These are phyloP conservation scores for Digitonthophagus gazella DNA, from an alignment of 2,888 invertebrate species.

Conservation along the genomic window DNA sequence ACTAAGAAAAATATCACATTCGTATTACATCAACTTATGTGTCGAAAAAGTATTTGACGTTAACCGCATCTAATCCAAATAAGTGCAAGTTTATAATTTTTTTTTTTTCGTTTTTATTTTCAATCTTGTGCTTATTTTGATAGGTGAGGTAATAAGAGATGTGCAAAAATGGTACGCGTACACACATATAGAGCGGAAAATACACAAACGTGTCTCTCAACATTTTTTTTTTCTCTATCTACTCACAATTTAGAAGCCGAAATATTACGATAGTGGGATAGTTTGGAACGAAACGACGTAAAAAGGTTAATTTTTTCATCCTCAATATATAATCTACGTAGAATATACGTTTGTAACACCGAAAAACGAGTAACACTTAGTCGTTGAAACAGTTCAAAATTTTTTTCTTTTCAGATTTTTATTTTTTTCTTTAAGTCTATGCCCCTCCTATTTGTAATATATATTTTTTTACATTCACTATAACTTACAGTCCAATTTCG, in stretches of 20 bases:
- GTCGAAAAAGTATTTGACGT: not conserved
- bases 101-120: not conserved
- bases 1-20: conserved; percentile 26
- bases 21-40: conserved; percentile 21
- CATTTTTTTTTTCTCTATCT: not conserved
- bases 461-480: conserved; percentile 19
- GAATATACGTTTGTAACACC: conserved; percentile 29
- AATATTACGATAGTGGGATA: not conserved
- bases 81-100: too few relatives aligned
- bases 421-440: conserved; percentile 45
- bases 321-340: conserved; percentile 15
- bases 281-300: conserved; percentile 20
- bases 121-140: too few relatives aligned
- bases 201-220: not conserved
- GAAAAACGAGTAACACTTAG: conserved; percentile 33
- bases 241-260: not conserved
- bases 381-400: conserved; percentile 30
- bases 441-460: conserved; percentile 45
- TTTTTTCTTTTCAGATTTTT: not conserved
- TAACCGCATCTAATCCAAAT: not conserved
- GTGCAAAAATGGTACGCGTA: not conserved
- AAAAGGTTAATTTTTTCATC: conserved; percentile 13
- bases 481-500: not conserved
- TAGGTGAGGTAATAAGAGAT: too few relatives aligned
- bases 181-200: not conserved